Evolutionary conservation across 1,140 invertebrate genomes (phyloP), one percentile per base, ranked within the genome.

Genomic region (Sitobion miscanthi): DNA sequence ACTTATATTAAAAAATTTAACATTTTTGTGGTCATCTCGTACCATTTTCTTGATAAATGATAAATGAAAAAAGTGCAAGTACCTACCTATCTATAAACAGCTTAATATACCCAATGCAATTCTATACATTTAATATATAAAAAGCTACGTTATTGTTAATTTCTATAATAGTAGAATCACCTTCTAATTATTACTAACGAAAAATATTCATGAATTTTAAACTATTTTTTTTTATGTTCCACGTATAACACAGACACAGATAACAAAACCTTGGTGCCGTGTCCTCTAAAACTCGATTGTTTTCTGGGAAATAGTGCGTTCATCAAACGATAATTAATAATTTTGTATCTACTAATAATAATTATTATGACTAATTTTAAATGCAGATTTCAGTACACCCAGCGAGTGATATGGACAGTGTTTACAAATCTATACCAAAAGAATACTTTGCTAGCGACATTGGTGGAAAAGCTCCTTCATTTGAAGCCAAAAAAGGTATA

Each of bases 401-500:
- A 35, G 23, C 11, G 6, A 88, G 6, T 47, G 93, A 93, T 2
- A 93, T 93, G 38, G 42, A 93, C n/a, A 88, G 38, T 11, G 47
- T 93, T 87, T 93, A 47, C 54, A 88, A 88, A 88, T 38, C 11
- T 20, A 62, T 94, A 45, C 94, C 94, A 9, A 82, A 94, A 92
- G 94, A 94, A 52, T 77, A 47, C 25, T 87, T 94, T 42, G 45
- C 94, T 8, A 87, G 90, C n/a, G 91, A 94, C 38, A 57, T 94
- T n/a, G 94, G 91, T n/a, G 94, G 94, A 49, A 93, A 94, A 93
- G 83, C 90, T 52, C 90, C 54, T 21, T 94, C 94, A 6, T 47
- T 94, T 7, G 91, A 93, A 77, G 85, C 89, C 38, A 20, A 90
- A 47, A 92, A 90, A 88, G 87, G 93, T 93, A 93, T 38, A 57